Conservation (phyloP, 2,888 invertebrate genomes). For the Nephrotoma guestfalica region DNA sequence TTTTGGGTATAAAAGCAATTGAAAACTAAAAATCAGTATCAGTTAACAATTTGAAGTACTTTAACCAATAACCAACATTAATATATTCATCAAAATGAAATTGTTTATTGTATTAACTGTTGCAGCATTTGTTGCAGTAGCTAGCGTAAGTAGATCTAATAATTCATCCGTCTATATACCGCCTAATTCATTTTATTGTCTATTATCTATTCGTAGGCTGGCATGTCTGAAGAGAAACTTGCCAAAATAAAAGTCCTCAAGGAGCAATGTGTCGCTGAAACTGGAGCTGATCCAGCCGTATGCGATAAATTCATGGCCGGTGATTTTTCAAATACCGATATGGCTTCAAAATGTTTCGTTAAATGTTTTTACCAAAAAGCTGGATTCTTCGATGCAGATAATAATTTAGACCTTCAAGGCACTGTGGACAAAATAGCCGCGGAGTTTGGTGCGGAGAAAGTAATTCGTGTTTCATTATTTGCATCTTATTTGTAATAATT, state of each 20-base stretch:
- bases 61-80: not conserved
- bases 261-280: constrained; percentile 17
- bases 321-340: constrained; percentile 16
- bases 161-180: constrained; percentile 9
- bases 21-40: not conserved
- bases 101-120: constrained; percentile 4
- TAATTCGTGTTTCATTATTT: not conserved
- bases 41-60: not conserved
- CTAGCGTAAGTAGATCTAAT: not conserved
- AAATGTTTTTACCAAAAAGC: constrained; percentile 25
- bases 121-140: not conserved
- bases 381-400: constrained; percentile 18
- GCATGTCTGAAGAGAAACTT: constrained; percentile 17
- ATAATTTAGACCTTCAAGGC: constrained; percentile 17
- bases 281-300: constrained; percentile 18
- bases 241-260: constrained; percentile 15
- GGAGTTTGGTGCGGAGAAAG: constrained; percentile 5
- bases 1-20: not conserved
- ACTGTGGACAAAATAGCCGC: constrained; percentile 8
- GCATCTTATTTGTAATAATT: not conserved
- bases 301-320: constrained; percentile 17
- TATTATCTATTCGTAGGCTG: not conserved
- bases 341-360: constrained; percentile 22
- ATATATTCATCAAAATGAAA: constrained; percentile 6
- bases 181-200: too few species aligned